A percentile compares a stretch with the other conserved stretches of the same genome.
These are phyloP conservation scores for Junonia oenone DNA, from an alignment of 2,888 invertebrate genomes.

Conservation along the genomic window DNA sequence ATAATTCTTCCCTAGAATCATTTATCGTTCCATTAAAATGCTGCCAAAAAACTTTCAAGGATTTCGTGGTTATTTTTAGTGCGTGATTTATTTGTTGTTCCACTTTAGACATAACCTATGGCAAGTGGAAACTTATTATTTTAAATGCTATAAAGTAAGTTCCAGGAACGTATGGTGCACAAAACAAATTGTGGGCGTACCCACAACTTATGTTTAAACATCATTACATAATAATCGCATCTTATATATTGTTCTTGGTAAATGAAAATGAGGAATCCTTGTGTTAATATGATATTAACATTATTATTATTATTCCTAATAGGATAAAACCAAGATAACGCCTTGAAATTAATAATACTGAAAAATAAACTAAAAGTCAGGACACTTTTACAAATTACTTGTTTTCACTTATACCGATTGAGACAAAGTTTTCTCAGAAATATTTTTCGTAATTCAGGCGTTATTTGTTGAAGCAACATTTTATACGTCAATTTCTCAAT, in stretches of 20 bases:
- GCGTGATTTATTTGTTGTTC: background rate
- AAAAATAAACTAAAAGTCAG: too few species aligned
- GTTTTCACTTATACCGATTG: too few species aligned
- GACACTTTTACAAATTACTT: too few species aligned
- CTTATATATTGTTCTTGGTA: too few species aligned
- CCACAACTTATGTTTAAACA: too few species aligned
- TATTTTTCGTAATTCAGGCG: background rate
- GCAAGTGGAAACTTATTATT: background rate
- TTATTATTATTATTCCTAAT: too few species aligned
- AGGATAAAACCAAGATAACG: too few species aligned
- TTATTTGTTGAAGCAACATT: background rate
- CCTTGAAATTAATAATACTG: too few species aligned
- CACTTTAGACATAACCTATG: background rate
- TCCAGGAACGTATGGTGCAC: background rate
- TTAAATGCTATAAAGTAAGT: background rate
- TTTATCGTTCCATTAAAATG: conserved; percentile 2
- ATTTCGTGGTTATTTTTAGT: background rate
- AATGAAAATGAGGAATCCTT: too few species aligned
- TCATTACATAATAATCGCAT: background rate
- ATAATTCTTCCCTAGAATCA: background rate
- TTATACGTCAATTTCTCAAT: conserved; percentile 6
- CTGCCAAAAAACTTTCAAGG: conserved; percentile 5
- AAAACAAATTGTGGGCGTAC: background rate
- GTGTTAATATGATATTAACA: too few species aligned
- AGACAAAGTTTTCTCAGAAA: too few species aligned